Base-by-base conservation (phyloP, 2,888 invertebrate genomes). In the Heliconius ismenius region DNA sequence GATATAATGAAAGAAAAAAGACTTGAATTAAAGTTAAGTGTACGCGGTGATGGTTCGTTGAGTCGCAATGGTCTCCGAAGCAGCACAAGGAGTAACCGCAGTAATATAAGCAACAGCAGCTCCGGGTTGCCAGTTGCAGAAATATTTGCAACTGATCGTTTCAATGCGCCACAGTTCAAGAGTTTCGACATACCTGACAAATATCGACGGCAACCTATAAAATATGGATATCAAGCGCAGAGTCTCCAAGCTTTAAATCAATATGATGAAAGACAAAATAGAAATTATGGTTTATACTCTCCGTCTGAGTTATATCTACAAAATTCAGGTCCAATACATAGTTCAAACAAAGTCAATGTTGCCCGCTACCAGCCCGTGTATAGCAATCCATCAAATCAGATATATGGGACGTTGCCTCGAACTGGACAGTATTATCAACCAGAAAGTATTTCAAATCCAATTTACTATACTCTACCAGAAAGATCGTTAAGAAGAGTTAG, bases 21-120 rank as follows among this genome's bases (percentile, higher is more conserved):
- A 88, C 85, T 94, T 54, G 91, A 94, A 89, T 86, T 94, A 76
- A 94, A 90, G 81, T 83, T 94, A 79, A 94, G 92, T 84, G 94
- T 94, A 77, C 91, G 93, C 62, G 93, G 94, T 62, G 94, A 94
- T 79, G 92, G 93, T 80, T 92, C 94, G 73, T 82, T 94, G 79
- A 89, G 88, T 78, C 88, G 94, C 67, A 91, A 91, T 83, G 89
- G 89, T 83, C 83, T 86, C 26, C 87, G 93, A 81, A 91, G 92
- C 82, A 94, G 94, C 78, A 89, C 81, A 36, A 87, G 94, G 84
- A 93, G 93, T 81, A 92, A 90, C 81, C 87, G 89, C 77, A 92
- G 92, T 81, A 90, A 89, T 82, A 80, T 83, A 18, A 92, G 91
- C 81, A 91, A 84, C 82, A 88, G 84, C 80, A 91, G 88, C 79